These are phyloP conservation scores for Xenopus laevis DNA, from an alignment of 2,113 vertebrate species.

Conservation along the genomic window DNA sequence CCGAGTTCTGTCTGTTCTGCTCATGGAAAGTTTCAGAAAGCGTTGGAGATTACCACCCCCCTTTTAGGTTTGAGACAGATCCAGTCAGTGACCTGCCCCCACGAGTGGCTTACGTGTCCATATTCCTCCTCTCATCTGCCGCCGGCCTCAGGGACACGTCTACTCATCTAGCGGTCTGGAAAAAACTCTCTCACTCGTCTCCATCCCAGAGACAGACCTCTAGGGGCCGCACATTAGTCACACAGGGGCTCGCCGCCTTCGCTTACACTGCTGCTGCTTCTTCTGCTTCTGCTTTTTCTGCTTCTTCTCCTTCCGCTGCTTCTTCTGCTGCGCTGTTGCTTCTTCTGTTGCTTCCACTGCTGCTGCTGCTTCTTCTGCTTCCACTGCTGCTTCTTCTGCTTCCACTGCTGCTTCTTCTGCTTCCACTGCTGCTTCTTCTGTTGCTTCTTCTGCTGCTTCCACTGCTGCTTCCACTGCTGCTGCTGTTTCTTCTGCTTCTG, in stretches of 20 bases:
- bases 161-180: constrained; percentile 37
- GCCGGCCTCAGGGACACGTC: constrained; percentile 31
- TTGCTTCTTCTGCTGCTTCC: too few species aligned
- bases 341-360: too few species aligned
- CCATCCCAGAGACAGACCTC: not conserved
- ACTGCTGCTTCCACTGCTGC: too few species aligned
- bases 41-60: not conserved
- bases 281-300: not conserved
- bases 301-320: not conserved
- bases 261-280: not conserved
- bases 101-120: constrained; percentile 36
- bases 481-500: too few species aligned
- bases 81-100: constrained; percentile 12
- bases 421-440: too few species aligned
- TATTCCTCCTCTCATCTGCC: not conserved
- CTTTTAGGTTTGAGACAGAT: not conserved
- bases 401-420: too few species aligned
- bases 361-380: too few species aligned
- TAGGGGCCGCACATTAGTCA: not conserved
- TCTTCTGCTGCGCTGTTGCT: too few species aligned
- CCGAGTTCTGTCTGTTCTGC: not conserved
- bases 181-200: not conserved
- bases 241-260: not conserved
- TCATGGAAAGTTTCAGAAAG: constrained; percentile 21
- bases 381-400: too few species aligned